These are phyloP conservation scores for Proteles cristata DNA, from an alignment of 2,113 vertebrate genomes.

Conservation along the genomic window DNA sequence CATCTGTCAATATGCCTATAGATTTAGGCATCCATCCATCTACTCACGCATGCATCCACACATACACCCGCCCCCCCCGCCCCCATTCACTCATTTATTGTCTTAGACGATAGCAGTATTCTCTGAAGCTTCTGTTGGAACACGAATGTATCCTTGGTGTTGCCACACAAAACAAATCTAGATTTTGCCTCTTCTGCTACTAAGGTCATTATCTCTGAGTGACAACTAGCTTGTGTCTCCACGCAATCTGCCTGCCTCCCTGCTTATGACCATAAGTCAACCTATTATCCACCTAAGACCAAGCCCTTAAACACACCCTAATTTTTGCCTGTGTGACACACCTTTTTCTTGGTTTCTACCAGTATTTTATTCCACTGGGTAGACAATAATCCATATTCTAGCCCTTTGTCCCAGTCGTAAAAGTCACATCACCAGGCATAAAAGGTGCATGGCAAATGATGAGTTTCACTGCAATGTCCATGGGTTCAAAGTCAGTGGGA, in stretches of 20 bases:
- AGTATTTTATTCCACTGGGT: neutral
- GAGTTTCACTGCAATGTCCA: neutral
- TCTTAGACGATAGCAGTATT: neutral
- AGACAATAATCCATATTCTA: neutral
- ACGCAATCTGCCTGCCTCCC: neutral
- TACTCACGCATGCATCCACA: neutral
- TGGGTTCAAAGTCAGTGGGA: conserved; percentile 21
- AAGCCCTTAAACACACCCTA: neutral
- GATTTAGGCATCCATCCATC: neutral
- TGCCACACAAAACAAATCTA: neutral
- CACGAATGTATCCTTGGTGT: neutral
- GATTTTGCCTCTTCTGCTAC: neutral
- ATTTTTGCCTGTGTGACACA: neutral
- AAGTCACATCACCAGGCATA: neutral
- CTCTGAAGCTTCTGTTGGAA: neutral
- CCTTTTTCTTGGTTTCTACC: neutral
- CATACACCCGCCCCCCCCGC: too few relatives aligned
- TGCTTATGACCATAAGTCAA: neutral
- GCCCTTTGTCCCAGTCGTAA: neutral
- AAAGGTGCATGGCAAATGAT: neutral
- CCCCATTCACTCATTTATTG: neutral
- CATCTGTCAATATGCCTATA: neutral
- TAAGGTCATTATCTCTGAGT: neutral
- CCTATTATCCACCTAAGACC: neutral
- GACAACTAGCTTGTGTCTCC: neutral